Evolutionary conservation across 2,888 invertebrate species (phyloP).

Genomic region (Acanthosepion lycidas): DNA sequence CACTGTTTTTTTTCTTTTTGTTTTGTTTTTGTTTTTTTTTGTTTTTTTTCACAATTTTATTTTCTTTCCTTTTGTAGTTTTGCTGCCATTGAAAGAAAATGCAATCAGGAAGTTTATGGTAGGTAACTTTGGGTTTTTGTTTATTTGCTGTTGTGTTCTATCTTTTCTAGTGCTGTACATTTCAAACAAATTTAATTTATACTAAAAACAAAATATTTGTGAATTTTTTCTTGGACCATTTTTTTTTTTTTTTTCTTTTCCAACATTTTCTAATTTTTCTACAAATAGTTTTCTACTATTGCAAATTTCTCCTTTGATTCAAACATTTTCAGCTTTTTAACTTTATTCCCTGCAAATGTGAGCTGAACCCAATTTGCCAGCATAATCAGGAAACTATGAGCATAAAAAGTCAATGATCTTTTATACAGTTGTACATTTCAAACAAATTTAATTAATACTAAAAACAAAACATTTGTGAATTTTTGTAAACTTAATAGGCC

Average conservation of each 20-base stretch:
- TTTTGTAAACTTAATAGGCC: too few species aligned
- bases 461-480: too few species aligned
- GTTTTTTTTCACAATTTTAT: too few species aligned
- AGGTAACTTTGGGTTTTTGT: neutral
- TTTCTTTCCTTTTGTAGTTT: neutral
- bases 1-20: too few species aligned
- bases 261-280: neutral
- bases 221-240: neutral
- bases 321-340: neutral
- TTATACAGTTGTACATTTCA: too few species aligned
- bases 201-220: neutral
- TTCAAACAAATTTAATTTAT: neutral
- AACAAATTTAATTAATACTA: too few species aligned
- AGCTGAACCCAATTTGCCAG: neutral
- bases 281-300: neutral
- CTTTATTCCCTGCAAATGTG: neutral
- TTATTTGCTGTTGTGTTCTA: neutral
- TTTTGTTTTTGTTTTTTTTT: too few species aligned
- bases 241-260: neutral
- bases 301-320: neutral
- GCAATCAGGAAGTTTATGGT: constrained; percentile 33
- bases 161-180: neutral
- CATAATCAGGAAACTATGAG: neutral
- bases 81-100: neutral
- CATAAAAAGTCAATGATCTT: too few species aligned